A percentile compares a stretch with the other conserved stretches of the same genome.
phyloP scores from a whole-genome alignment of 2,888 invertebrate species.

The Neoascia interrupta region DNA sequence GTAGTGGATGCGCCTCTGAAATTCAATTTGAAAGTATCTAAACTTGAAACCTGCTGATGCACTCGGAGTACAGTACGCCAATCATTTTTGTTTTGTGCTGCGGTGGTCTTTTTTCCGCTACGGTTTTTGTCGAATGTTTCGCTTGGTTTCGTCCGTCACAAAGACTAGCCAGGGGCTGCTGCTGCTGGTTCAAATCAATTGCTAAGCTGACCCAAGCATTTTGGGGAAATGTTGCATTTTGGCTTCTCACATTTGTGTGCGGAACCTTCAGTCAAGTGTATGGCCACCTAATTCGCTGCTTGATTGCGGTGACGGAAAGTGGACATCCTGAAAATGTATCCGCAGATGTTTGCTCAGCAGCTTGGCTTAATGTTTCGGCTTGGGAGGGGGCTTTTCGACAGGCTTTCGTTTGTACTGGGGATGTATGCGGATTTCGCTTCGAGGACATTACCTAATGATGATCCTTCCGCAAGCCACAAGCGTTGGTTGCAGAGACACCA shows the following conservation, averaged over 20 bases:
- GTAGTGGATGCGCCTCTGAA: slow-evolving; percentile 14
- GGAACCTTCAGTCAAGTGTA: slow-evolving; percentile 55
- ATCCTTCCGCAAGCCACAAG: slow-evolving; percentile 32
- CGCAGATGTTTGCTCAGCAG: slow-evolving; percentile 65
- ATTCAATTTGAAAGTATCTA: slow-evolving; percentile 68
- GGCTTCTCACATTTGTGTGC: slow-evolving; percentile 27
- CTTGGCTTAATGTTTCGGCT: slow-evolving; percentile 1
- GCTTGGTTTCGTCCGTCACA: slow-evolving; percentile 52
- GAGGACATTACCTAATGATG: slow-evolving; percentile 38
- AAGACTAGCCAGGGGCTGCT: slow-evolving; percentile 55
- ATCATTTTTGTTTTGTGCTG: slow-evolving; percentile 60
- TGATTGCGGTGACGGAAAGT: slow-evolving; percentile 48
- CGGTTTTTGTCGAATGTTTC: slow-evolving; percentile 54
- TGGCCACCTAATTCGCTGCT: slow-evolving; percentile 64
- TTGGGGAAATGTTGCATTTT: slow-evolving; percentile 58
- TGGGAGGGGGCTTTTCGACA: slow-evolving; percentile 3
- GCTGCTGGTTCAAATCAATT: slow-evolving; percentile 69
- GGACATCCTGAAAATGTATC: slow-evolving; percentile 45
- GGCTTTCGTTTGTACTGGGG: slow-evolving; percentile 27
- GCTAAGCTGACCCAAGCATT: slow-evolving; percentile 69
- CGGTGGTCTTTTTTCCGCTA: slow-evolving; percentile 6
- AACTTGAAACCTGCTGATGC: slow-evolving; percentile 56
- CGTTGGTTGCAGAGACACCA: slow-evolving; percentile 10
- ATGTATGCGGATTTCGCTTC: too few species aligned
- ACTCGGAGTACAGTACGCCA: slow-evolving; percentile 41